Conservation (phyloP, 2,888 invertebrate genomes). For the Acrobasis repandana region DNA sequence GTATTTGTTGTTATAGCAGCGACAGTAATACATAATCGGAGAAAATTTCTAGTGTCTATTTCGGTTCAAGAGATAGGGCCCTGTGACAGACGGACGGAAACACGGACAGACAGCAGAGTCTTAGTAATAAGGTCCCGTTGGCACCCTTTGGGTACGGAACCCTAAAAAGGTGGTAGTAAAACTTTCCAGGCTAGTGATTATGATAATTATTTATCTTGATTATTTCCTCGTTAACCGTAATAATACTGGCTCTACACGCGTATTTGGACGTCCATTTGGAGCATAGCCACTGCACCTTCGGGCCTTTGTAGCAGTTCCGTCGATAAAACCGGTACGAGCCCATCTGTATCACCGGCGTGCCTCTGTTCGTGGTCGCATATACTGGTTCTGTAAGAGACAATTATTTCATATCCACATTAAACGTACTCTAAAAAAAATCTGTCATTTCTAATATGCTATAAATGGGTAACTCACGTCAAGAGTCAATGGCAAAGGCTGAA, state of each 20-base stretch:
- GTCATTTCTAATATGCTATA: too few species aligned
- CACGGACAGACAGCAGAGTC: too few species aligned
- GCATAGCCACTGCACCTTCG: slow-evolving; percentile 39
- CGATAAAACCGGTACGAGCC: slow-evolving; percentile 34
- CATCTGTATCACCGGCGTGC: slow-evolving; percentile 31
- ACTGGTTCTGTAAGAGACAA: slow-evolving; percentile 24
- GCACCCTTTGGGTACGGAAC: too few species aligned
- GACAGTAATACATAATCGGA: too few species aligned
- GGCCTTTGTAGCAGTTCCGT: slow-evolving; percentile 21
- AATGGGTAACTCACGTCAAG: too few species aligned
- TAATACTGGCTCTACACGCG: slow-evolving; percentile 24
- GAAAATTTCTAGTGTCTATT: too few species aligned
- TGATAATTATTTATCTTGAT: slow-evolving; percentile 41
- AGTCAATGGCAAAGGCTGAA: too few species aligned
- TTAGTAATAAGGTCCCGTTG: too few species aligned
- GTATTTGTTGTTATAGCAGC: too few species aligned
- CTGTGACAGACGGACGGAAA: too few species aligned
- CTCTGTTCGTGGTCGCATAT: slow-evolving; percentile 36
- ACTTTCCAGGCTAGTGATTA: slow-evolving; percentile 38
- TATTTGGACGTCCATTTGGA: slow-evolving; percentile 26
- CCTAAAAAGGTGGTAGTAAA: background rate
- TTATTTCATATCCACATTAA: background rate
- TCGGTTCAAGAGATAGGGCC: too few species aligned
- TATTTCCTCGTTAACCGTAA: slow-evolving; percentile 31
- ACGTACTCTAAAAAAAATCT: background rate